Base-by-base conservation (phyloP, 1,140 invertebrate genomes). In the Danaus plexippus region DNA sequence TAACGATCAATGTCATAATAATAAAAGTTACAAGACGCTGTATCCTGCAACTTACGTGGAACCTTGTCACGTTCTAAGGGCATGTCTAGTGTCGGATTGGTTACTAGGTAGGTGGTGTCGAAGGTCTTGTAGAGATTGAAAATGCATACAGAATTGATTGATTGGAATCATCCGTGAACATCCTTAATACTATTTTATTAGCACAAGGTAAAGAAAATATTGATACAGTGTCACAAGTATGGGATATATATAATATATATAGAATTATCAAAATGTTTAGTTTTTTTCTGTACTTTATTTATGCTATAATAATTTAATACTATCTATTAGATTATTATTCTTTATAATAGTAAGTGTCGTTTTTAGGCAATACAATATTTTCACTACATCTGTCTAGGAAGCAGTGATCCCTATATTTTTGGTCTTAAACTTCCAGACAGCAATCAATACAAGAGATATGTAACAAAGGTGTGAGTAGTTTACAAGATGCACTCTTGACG, bases 31-130 rank as follows among this genome's bases (percentile, higher is more conserved):
- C 54, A 65, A 58, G 63, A 69, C 62, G 55, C 43, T 52, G 57
- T 51, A 62, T 59, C 45, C 54, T 64, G 64, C 52, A 55, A 61
- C 10, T 56, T 67, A 42, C 48, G n/a, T 43, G 42, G 69, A 73
- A 68, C 78, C 77, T 80, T 75, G 77, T 71, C 75, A 80, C 81
- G 77, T 70, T 67, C 72, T 73, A 67, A 79, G 78, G 75, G 73
- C 75, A 66, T 67, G 56, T 59, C 62, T 69, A 77, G 75, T 77
- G 74, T 77, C 75, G 80, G 73, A 77, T 71, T 63, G 52, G 58
- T 69, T 67, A 66, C 69, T 68, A 72, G 52, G 54, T 52, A 63
- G 66, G 66, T 69, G 61, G 41, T 22, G 44, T 53, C 56, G 71
- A 77, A 82, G 77, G 76, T 58, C 64, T 55, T 32, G 22, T 32